These are phyloP conservation scores for Nephrotoma appendiculata DNA, from an alignment of 2,888 invertebrate genomes.

Conservation along the genomic window DNA sequence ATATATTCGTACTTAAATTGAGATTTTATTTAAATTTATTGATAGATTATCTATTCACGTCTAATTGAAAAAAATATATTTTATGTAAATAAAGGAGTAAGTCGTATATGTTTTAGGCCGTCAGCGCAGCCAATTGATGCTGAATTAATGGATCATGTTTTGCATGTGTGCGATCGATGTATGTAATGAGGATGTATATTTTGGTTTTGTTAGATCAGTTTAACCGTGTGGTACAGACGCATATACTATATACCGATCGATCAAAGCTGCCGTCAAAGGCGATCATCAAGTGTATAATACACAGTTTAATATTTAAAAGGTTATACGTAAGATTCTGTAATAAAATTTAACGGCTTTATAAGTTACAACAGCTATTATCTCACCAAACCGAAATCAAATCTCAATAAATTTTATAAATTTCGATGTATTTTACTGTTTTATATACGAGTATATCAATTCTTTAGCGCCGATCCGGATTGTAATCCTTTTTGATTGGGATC, in stretches of 20 bases:
- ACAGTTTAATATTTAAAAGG: background rate
- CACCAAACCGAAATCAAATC: background rate
- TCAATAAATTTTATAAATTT: background rate
- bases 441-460: background rate
- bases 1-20: background rate
- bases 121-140: background rate
- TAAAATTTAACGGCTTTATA: background rate
- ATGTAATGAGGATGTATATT: background rate
- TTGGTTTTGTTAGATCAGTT: background rate
- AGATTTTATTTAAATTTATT: background rate
- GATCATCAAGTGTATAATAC: background rate
- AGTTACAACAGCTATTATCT: background rate
- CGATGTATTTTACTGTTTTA: background rate
- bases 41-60: background rate
- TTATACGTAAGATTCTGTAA: background rate
- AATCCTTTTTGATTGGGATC: background rate
- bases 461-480: background rate
- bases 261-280: background rate
- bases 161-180: background rate
- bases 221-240: background rate
- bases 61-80: background rate
- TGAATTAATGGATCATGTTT: background rate
- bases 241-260: background rate
- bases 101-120: background rate
- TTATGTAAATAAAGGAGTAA: background rate